Conservation (phyloP, 2,797 vertebrate genomes). For the Syngnathus rostellatus region DNA sequence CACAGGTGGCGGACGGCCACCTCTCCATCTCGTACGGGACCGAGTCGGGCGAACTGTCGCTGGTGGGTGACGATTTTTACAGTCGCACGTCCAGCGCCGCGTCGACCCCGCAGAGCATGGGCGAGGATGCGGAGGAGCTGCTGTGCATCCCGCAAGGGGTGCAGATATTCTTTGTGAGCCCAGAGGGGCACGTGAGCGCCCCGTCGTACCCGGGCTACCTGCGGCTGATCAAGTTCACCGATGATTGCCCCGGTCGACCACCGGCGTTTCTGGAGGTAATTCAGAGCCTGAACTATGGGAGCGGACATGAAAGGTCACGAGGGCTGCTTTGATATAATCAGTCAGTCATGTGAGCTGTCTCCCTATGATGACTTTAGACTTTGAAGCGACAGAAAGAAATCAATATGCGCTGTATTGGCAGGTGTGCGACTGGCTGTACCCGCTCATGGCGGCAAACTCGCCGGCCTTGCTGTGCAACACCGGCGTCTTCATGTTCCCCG, state of each 20-base stretch:
- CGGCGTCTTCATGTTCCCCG: slow-evolving; percentile 96
- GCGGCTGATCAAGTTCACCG: slow-evolving; percentile 87
- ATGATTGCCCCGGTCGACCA: slow-evolving; percentile 69
- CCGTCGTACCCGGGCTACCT: slow-evolving; percentile 95
- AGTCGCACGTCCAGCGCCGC: slow-evolving; percentile 64
- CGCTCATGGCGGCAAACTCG: slow-evolving; percentile 82
- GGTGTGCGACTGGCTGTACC: slow-evolving; percentile 97
- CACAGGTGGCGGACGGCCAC: slow-evolving; percentile 85
- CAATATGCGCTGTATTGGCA: slow-evolving; percentile 37
- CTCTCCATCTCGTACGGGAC: slow-evolving; percentile 88
- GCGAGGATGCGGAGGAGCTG: slow-evolving; percentile 85
- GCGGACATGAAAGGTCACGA: too few relatives aligned
- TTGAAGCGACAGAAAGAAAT: neutral
- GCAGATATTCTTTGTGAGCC: slow-evolving; percentile 93
- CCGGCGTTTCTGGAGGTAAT: slow-evolving; percentile 93
- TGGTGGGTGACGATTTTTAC: slow-evolving; percentile 84
- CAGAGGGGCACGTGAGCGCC: slow-evolving; percentile 89
- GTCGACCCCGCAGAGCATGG: slow-evolving; percentile 73
- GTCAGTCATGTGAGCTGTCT: neutral
- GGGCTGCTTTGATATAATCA: too few relatives aligned
- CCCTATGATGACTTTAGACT: neutral
- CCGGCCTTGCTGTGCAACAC: slow-evolving; percentile 86
- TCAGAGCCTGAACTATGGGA: neutral
- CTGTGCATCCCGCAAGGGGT: slow-evolving; percentile 86
- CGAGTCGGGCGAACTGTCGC: slow-evolving; percentile 80